These are phyloP conservation scores for Andrena dorsata DNA, from an alignment of 2,888 invertebrate species.

Conservation along the genomic window DNA sequence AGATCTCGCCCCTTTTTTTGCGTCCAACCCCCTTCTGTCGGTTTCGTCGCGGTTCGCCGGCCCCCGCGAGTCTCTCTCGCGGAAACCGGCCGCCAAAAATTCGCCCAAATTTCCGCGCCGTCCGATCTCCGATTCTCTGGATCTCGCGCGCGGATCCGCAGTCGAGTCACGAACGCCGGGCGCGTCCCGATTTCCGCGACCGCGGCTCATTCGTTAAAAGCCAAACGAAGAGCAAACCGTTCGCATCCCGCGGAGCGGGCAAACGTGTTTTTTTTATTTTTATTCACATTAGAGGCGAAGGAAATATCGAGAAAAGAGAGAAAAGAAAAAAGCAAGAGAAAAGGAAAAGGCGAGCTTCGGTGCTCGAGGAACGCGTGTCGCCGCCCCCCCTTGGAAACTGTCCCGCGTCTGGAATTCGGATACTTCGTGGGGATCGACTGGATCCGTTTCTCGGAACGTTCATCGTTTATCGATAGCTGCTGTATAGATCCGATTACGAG, in stretches of 20 bases:
- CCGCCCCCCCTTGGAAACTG: background rate
- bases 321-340: background rate
- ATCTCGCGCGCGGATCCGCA: background rate
- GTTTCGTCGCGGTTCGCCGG: background rate
- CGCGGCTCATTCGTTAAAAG: background rate
- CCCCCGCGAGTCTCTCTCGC: background rate
- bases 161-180: conserved; percentile 17
- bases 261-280: conserved; percentile 1
- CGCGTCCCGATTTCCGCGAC: background rate
- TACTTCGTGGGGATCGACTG: conserved; percentile 61
- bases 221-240: background rate
- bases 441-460: conserved; percentile 55
- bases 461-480: conserved; percentile 56
- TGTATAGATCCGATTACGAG: conserved; percentile 55
- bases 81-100: background rate
- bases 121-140: background rate
- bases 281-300: background rate
- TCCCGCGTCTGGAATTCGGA: conserved; percentile 60
- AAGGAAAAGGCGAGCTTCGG: conserved; percentile 36
- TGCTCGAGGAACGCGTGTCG: conserved; percentile 63
- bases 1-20: background rate
- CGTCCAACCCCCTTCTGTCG: background rate
- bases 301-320: background rate
- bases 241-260: background rate
- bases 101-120: background rate